Conservation (phyloP, 2,888 invertebrate genomes). For the Apantesis nais region DNA sequence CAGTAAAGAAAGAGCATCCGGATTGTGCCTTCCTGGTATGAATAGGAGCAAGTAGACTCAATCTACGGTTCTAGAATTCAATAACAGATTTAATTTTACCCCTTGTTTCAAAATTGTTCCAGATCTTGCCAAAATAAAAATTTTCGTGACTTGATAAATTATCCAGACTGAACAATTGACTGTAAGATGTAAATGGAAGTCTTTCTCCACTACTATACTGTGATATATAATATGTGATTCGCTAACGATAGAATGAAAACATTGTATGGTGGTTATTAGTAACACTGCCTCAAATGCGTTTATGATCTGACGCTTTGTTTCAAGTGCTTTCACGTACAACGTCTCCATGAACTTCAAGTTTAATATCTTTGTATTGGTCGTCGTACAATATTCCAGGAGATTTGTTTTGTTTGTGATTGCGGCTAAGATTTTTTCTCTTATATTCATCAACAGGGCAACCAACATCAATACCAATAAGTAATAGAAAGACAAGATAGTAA, state of each 20-base stretch:
- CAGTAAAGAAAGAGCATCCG: background rate
- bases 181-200: conserved; percentile 57
- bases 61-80: background rate
- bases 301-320: conserved; percentile 63
- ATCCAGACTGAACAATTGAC: conserved; percentile 73
- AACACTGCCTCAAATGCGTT: conserved; percentile 67
- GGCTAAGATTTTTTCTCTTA: conserved; percentile 52
- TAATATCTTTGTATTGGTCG: conserved; percentile 47
- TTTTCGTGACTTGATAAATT: conserved; percentile 68
- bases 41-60: background rate
- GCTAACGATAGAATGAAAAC: conserved; percentile 72
- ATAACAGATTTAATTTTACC: conserved; percentile 46
- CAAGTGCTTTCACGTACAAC: conserved; percentile 60
- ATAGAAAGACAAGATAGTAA: conserved; percentile 60
- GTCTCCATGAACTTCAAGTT: conserved; percentile 62
- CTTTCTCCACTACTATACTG: conserved; percentile 53
- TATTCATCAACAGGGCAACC: conserved; percentile 55
- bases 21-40: background rate
- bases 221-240: conserved; percentile 73
- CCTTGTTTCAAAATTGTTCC: conserved; percentile 64
- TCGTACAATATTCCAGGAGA: conserved; percentile 42
- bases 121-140: conserved; percentile 61
- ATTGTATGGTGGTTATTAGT: conserved; percentile 63
- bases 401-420: conserved; percentile 34
- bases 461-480: conserved; percentile 62